These are phyloP conservation scores for western clawed frog (Xenopus tropicalis) DNA, from an alignment of 2,113 vertebrate genomes.

Conservation along the genomic window DNA sequence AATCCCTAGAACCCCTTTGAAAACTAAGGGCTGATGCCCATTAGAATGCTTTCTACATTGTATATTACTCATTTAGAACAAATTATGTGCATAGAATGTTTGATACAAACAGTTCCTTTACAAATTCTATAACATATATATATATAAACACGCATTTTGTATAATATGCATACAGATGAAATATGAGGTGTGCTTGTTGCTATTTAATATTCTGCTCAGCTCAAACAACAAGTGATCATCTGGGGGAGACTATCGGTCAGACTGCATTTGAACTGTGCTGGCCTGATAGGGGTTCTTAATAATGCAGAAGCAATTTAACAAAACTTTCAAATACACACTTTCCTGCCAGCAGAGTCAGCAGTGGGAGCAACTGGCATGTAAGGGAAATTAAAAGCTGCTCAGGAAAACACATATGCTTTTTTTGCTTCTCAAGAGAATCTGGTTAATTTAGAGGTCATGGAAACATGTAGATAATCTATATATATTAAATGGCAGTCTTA, in stretches of 20 bases:
- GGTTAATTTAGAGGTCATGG: constrained; percentile 13
- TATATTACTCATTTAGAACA: too few species aligned
- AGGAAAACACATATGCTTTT: constrained; percentile 32
- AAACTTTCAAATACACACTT: constrained; percentile 22
- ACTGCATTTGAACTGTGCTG: constrained; percentile 23
- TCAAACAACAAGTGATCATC: constrained; percentile 6
- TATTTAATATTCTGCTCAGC: constrained; percentile 29
- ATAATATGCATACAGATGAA: not conserved
- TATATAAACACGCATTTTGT: not conserved
- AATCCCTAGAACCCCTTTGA: too few species aligned
- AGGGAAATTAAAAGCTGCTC: constrained; percentile 43
- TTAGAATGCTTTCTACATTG: too few species aligned
- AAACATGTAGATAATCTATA: not conserved
- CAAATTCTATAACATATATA: too few species aligned
- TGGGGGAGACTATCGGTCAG: constrained; percentile 24
- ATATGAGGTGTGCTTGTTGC: not conserved
- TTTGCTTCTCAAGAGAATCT: constrained; percentile 3
- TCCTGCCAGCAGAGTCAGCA: constrained; percentile 38
- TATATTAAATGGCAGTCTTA: not conserved
- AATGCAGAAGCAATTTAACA: constrained; percentile 46
- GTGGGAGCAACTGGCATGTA: constrained; percentile 5
- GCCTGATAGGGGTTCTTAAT: constrained; percentile 34
- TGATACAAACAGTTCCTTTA: too few species aligned
- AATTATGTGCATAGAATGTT: too few species aligned
- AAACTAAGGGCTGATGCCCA: too few species aligned